phyloP scores from a whole-genome alignment of 2,113 vertebrate species.

The Zootoca vivipara region DNA sequence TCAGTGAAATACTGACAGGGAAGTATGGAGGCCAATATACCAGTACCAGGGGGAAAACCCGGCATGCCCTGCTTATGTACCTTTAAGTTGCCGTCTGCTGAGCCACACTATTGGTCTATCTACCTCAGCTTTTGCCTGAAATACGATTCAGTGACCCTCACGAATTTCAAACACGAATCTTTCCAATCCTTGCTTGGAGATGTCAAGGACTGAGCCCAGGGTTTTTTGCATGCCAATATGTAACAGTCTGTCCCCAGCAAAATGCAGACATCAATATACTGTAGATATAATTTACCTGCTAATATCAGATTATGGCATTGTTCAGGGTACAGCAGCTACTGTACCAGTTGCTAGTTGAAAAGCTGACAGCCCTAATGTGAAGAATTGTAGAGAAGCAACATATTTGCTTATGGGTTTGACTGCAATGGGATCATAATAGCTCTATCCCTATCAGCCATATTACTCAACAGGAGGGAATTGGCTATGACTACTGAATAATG shows the following conservation, averaged over 20 bases:
- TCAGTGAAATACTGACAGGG: neutral
- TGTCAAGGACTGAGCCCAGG: too few species aligned
- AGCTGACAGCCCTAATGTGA: neutral
- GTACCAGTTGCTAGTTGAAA: neutral
- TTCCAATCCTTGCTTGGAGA: neutral
- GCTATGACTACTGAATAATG: neutral
- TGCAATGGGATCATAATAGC: neutral
- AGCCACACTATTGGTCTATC: neutral
- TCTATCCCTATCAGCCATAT: neutral
- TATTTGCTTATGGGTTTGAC: neutral
- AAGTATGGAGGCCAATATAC: neutral
- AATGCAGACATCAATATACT: neutral
- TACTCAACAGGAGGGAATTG: neutral
- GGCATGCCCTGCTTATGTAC: neutral
- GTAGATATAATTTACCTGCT: neutral
- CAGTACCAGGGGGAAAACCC: neutral
- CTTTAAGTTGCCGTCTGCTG: neutral
- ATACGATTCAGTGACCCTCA: neutral
- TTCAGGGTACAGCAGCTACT: neutral
- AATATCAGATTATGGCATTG: neutral
- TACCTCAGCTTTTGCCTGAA: neutral
- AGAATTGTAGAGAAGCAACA: neutral
- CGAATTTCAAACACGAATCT: neutral
- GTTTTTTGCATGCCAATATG: neutral
- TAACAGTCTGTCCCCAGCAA: neutral